Conservation (phyloP, 1,140 invertebrate genomes). For the Atta cephalotes region DNA sequence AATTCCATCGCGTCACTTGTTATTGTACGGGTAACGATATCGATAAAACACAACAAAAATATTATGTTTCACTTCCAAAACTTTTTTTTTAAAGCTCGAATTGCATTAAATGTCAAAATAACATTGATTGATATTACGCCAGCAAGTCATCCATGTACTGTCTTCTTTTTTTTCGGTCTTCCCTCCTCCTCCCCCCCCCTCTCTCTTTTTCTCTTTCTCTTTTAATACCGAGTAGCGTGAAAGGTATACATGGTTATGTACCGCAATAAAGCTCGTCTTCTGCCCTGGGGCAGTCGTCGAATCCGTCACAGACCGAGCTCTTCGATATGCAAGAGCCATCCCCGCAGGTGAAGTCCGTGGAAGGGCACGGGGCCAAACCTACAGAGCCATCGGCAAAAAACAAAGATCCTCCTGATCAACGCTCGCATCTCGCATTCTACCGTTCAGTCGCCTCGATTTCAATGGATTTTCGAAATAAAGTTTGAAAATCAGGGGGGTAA, state of each 20-base stretch:
- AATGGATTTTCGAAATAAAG: neutral
- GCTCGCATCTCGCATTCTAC: constrained; percentile 60
- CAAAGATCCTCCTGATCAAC: constrained; percentile 74
- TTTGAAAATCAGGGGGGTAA: neutral
- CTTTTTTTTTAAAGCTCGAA: constrained; percentile 38
- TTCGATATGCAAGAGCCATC: constrained; percentile 91
- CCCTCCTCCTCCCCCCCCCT: too few species aligned
- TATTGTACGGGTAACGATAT: constrained; percentile 49
- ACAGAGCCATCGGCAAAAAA: constrained; percentile 79
- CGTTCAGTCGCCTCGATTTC: constrained; percentile 23
- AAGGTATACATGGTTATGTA: constrained; percentile 76
- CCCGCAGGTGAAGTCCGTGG: constrained; percentile 88
- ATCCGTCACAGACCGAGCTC: constrained; percentile 90
- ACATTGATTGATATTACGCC: constrained; percentile 30
- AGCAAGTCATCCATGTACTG: neutral
- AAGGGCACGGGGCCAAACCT: constrained; percentile 86
- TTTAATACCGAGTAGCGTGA: neutral
- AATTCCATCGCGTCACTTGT: constrained; percentile 48
- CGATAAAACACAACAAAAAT: constrained; percentile 39
- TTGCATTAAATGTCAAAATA: constrained; percentile 48
- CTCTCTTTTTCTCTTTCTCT: constrained; percentile 25
- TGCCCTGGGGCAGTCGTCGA: constrained; percentile 90
- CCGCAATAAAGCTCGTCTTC: constrained; percentile 91
- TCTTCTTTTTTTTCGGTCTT: neutral
- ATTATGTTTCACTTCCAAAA: constrained; percentile 42